phyloP scores from a whole-genome alignment of 1,140 invertebrate species.

The Lucilia cuprina region DNA sequence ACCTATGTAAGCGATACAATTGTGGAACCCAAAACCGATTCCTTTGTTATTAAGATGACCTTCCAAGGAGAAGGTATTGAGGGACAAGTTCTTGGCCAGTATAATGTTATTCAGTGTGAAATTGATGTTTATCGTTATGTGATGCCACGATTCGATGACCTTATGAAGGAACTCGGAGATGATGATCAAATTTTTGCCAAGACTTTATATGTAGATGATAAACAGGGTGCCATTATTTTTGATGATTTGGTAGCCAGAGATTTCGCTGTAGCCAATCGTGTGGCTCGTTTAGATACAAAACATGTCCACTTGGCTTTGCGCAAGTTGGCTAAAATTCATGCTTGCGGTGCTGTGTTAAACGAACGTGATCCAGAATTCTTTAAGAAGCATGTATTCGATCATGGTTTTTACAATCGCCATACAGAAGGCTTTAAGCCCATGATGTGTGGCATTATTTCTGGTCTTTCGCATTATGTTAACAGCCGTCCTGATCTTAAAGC shows the following conservation, averaged over 20 bases:
- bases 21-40: conserved; percentile 26
- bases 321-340: conserved; percentile 68
- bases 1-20: conserved; percentile 34
- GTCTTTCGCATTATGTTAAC: conserved; percentile 41
- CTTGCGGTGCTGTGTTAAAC: conserved; percentile 54
- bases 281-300: conserved; percentile 63
- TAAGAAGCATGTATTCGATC: conserved; percentile 48
- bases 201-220: conserved; percentile 46
- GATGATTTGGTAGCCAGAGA: conserved; percentile 61
- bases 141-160: conserved; percentile 44
- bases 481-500: conserved; percentile 44
- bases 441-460: conserved; percentile 43
- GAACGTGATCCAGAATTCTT: conserved; percentile 51
- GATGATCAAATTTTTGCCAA: conserved; percentile 48
- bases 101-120: conserved; percentile 46
- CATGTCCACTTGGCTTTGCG: conserved; percentile 64
- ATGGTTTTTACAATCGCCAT: conserved; percentile 55
- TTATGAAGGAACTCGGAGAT: conserved; percentile 44
- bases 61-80: conserved; percentile 41
- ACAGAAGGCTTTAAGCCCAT: conserved; percentile 45
- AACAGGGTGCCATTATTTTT: conserved; percentile 46
- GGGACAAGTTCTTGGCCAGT: conserved; percentile 43
- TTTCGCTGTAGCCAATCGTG: conserved; percentile 65
- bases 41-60: conserved; percentile 46
- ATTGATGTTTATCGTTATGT: conserved; percentile 53